A percentile compares a stretch with the other conserved stretches of the same genome.
These are phyloP conservation scores for Tetrapedia diversipes DNA, from an alignment of 2,888 invertebrate species.

Conservation along the genomic window DNA sequence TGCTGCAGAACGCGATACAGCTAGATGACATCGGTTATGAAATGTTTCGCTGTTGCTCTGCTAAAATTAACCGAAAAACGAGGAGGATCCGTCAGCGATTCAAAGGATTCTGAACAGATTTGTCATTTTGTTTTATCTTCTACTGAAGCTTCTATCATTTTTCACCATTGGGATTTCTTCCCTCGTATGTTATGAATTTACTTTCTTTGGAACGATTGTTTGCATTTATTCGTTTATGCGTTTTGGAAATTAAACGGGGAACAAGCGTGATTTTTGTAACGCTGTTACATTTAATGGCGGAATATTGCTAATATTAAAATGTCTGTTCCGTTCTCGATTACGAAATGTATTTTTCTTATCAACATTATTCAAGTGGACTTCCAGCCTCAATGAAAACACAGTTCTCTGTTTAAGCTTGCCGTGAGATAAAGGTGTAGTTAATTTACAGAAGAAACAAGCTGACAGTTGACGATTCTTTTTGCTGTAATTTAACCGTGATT, in stretches of 20 bases:
- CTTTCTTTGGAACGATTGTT: no score
- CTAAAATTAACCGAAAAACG: neutral
- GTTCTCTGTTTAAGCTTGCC: neutral
- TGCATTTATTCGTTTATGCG: no score
- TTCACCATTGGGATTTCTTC: neutral
- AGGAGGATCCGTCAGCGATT: neutral
- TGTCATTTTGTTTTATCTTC: neutral
- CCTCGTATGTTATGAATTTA: no score
- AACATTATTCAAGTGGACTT: neutral
- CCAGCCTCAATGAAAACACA: neutral
- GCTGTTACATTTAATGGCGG: neutral
- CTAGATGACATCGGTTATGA: conserved; percentile 24
- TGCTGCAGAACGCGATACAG: no score
- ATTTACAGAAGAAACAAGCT: conserved; percentile 3
- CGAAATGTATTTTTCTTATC: neutral
- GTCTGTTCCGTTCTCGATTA: neutral
- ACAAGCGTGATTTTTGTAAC: no score
- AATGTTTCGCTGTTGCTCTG: conserved; percentile 1
- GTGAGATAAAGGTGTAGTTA: conserved; percentile 1
- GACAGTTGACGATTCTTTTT: neutral
- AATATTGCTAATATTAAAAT: neutral
- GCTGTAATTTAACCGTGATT: neutral
- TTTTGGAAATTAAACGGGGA: no score
- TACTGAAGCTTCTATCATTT: no score
- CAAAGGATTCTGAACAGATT: neutral